These are phyloP conservation scores for Plemyria rubiginata DNA, from an alignment of 2,888 invertebrate genomes.

Conservation along the genomic window DNA sequence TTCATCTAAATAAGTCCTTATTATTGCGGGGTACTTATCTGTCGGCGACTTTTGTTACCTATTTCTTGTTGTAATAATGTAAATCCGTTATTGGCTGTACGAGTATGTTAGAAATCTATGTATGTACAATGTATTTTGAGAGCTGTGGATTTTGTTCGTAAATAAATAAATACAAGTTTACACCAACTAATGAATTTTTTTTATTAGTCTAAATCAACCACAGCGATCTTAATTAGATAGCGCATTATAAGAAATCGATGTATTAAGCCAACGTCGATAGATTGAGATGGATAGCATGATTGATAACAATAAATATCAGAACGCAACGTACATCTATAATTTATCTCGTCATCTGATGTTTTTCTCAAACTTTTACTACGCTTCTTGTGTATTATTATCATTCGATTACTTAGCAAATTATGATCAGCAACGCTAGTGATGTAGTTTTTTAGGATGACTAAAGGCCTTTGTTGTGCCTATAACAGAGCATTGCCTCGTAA, in stretches of 20 bases:
- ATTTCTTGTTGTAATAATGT: too few relatives aligned
- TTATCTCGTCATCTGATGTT: not conserved
- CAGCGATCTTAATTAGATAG: not conserved
- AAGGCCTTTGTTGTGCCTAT: not conserved
- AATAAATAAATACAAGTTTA: too few relatives aligned
- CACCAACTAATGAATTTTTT: too few relatives aligned
- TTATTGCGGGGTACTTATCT: too few relatives aligned
- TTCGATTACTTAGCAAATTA: not conserved
- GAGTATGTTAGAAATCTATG: too few relatives aligned
- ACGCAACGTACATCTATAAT: constrained; percentile 2
- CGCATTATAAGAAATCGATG: not conserved
- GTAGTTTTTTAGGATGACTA: not conserved
- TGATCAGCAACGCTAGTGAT: not conserved
- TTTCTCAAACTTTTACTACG: not conserved
- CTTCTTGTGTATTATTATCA: not conserved
- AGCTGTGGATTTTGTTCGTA: too few relatives aligned
- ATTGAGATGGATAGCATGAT: constrained; percentile 10
- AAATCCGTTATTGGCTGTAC: too few relatives aligned
- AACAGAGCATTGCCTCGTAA: too few relatives aligned
- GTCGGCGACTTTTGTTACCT: too few relatives aligned
- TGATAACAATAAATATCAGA: constrained; percentile 6
- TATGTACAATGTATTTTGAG: too few relatives aligned
- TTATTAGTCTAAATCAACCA: too few relatives aligned
- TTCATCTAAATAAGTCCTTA: too few relatives aligned
- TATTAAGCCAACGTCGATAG: constrained; percentile 1